Conservation (phyloP, 2,797 vertebrate genomes). For the Anguilla marmorata region DNA sequence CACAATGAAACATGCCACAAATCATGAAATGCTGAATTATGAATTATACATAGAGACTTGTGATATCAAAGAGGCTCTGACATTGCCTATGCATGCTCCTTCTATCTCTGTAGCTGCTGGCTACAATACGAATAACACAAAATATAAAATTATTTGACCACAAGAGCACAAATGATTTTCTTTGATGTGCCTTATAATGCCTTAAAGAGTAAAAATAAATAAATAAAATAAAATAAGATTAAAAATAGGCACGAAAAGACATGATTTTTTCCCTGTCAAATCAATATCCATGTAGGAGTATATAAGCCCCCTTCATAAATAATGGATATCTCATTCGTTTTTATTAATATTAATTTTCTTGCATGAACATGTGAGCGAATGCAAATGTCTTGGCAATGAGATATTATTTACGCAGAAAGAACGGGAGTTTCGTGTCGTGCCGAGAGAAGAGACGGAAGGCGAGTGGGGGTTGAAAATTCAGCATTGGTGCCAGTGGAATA, state of each 20-base stretch:
- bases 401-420: constrained; percentile 31
- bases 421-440: constrained; percentile 27
- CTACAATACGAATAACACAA: background rate
- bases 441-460: background rate
- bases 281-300: background rate
- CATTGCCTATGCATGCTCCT: background rate
- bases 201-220: background rate
- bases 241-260: background rate
- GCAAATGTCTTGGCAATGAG: constrained; percentile 37
- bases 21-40: background rate
- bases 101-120: background rate
- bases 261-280: background rate
- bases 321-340: constrained; percentile 6
- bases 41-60: background rate
- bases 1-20: background rate
- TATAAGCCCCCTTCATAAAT: constrained; percentile 4
- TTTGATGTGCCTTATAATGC: background rate
- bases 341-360: constrained; percentile 26
- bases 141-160: background rate
- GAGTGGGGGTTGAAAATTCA: constrained; percentile 37
- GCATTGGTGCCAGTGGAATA: constrained; percentile 44
- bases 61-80: background rate
- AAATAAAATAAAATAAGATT: background rate
- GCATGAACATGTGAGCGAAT: constrained; percentile 40
- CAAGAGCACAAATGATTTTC: background rate